Percentiles rank a stretch among this genome's conserved stretches.
These are phyloP conservation scores for Coregonus suidteri DNA, from an alignment of 2,797 vertebrate genomes.

Conservation along the genomic window DNA sequence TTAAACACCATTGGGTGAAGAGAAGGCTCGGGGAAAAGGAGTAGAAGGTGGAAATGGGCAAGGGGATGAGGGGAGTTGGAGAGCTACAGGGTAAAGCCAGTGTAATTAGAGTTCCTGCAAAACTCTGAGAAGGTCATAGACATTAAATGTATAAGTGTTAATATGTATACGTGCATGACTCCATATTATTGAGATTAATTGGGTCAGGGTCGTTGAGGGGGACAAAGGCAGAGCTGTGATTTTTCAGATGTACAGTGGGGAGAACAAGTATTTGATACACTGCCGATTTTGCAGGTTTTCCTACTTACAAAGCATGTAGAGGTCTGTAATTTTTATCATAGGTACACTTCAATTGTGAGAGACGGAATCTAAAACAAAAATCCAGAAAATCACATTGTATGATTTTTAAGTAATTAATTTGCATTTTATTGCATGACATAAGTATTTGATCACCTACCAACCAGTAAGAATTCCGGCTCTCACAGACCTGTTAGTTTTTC, in stretches of 20 bases:
- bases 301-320: too few species aligned
- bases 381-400: too few species aligned
- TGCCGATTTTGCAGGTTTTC: too few species aligned
- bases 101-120: conserved; percentile 51
- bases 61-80: conserved; percentile 34
- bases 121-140: conserved; percentile 58
- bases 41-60: conserved; percentile 47
- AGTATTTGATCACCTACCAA: too few species aligned
- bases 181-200: conserved; percentile 25
- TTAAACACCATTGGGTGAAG: conserved; percentile 58
- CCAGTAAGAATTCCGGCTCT: too few species aligned
- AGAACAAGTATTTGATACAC: too few species aligned
- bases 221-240: conserved; percentile 33
- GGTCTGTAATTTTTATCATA: too few species aligned
- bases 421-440: too few species aligned
- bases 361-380: too few species aligned
- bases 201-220: conserved; percentile 32
- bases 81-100: conserved; percentile 43
- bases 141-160: conserved; percentile 42
- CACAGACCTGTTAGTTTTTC: too few species aligned
- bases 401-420: too few species aligned
- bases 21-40: conserved; percentile 51
- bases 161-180: conserved; percentile 38
- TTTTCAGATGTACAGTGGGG: not conserved
- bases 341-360: too few species aligned